Base-by-base conservation (phyloP, 2,797 vertebrate genomes). In the Rhinoraja longicauda region DNA sequence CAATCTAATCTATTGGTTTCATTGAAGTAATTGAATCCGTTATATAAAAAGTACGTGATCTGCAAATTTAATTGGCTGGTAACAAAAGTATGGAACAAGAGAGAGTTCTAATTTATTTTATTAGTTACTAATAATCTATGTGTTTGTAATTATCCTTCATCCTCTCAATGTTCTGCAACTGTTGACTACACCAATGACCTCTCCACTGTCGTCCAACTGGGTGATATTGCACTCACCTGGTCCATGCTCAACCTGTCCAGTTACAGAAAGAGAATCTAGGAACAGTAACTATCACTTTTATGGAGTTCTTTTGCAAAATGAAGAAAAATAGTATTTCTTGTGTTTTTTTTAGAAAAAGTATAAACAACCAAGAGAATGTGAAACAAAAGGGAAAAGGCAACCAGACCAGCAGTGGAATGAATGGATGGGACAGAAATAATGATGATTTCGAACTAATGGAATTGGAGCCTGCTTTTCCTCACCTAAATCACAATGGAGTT, bases 401-500 rank as follows among this genome's bases (percentile, higher is more conserved):
- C 0, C 95, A 96, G 93, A 94, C 95, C 86, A 94, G 93, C 93
- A 97, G 97, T 94, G 96, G 96, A 94, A 73, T 95, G 90, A 96
- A 93, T 94, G 96, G 94, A 82, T 96, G 96, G 95, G 96, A 96
- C 95, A 96, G 96, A 95, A 94, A 96, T 96, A 95, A 95, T 7
- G 93, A 93, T 0, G 64, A 95, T 94, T 94, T 94, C 79, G 94
- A 94, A 94, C 94, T 95, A 94, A 93, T 90, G 0, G 96, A 95
- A 91, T 93, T 95, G 88, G 96, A 97, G 78, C 95, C 95, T 88
- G 93, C 95, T 93, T 93, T 94, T 95, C 95, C 95, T 29, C 94
- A 94, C 93, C 76, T 90, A 94, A 96, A 95, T 93, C 96, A 95
- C 21, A 96, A 96, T 29, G 96, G 96, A 93, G 93, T 96, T 94